A percentile compares a stretch with the other conserved stretches of the same genome.
phyloP scores from a whole-genome alignment of 2,113 vertebrate genomes.

The Neoarius graeffei region DNA sequence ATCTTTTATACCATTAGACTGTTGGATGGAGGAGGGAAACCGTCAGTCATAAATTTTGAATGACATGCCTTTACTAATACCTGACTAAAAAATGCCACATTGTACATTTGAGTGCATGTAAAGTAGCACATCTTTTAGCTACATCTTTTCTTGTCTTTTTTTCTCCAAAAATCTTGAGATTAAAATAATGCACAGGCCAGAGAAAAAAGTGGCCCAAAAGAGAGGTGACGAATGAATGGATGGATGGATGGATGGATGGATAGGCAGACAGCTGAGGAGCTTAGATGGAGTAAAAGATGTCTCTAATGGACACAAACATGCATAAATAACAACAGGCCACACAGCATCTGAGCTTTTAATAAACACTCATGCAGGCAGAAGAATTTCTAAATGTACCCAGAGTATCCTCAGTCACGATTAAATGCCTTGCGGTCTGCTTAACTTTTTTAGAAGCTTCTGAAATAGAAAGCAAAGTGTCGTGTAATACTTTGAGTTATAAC shows the following conservation, averaged over 20 bases:
- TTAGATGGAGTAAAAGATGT: conserved; percentile 81
- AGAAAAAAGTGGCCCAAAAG: conserved; percentile 72
- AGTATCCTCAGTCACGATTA: conserved; percentile 28
- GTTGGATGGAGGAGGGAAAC: conserved; percentile 78
- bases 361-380: conserved; percentile 51
- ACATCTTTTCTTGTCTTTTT: neutral
- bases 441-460: conserved; percentile 26
- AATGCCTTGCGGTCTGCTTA: conserved; percentile 27
- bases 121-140: conserved; percentile 76
- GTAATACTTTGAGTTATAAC: neutral
- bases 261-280: conserved; percentile 63
- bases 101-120: conserved; percentile 87
- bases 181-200: conserved; percentile 88
- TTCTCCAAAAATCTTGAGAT: conserved; percentile 71
- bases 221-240: conserved; percentile 70
- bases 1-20: conserved; percentile 92
- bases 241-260: conserved; percentile 28
- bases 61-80: conserved; percentile 87
- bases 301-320: conserved; percentile 96
- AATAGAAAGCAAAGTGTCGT: conserved; percentile 24
- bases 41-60: conserved; percentile 93
- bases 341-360: conserved; percentile 72
- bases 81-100: conserved; percentile 83
- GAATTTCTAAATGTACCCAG: conserved; percentile 15
- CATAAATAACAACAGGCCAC: conserved; percentile 85